Evolutionary conservation across 2,113 vertebrate species (phyloP), one percentile per base, ranked within the genome.

Genomic region (Tetraodon nigroviridis): DNA sequence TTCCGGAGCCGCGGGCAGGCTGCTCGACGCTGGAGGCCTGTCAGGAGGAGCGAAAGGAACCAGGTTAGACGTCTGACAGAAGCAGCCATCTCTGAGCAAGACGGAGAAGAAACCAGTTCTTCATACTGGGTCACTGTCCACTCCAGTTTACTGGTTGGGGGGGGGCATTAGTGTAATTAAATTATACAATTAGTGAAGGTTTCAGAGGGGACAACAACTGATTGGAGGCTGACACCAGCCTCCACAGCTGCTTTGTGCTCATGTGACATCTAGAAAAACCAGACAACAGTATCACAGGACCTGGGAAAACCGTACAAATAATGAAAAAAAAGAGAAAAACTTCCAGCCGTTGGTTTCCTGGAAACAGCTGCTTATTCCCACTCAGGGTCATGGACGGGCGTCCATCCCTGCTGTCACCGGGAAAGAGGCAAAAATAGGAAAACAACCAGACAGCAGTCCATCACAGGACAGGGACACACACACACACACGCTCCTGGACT

Each of bases 41-140:
- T 88, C 92, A 94, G 70, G 48, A 71, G 66, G 65, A 50, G 81
- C 61, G 76, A 79, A 56, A 52, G 51, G 18, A 8, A 17, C 41
- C 40, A 61, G 4, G 41, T 55, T 71, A 62, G 44, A 69, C 64
- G 48, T 4, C 61, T 14, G 40, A 60, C 50, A 10, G 62, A 15
- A 29, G 66, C 48, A 60, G 57, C 29, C n/a, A 47, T 4, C 8
- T 56, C 55, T 63, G 13, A 58, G 0, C 27, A 55, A 11, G 27
- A 65, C 50, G 47, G 0, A 1, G 32, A 10, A 11, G 32, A 17
- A 46, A 46, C 44, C 44, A 46, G 44, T 8, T 16, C n/a, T 5
- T 46, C 24, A 27, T 11, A 37, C 10, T 1, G 32, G 32, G 8
- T 8, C 8, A 37, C 8, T 11, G 32, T 2, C 1, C 11, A 37